These are phyloP conservation scores for Mirounga angustirostris DNA, from an alignment of 2,113 vertebrate species.

Conservation along the genomic window DNA sequence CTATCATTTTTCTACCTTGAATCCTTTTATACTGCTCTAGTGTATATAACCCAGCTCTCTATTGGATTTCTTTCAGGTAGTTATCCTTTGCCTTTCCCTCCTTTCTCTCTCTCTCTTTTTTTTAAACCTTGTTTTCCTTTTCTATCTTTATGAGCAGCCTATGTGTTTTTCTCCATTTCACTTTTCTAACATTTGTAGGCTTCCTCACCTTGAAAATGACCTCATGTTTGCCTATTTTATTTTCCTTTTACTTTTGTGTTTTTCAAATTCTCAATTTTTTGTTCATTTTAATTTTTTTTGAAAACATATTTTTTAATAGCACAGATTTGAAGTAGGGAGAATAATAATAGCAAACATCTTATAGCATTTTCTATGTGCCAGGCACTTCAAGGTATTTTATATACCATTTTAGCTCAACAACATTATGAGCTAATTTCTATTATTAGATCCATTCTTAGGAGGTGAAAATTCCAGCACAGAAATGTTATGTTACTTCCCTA, in stretches of 20 bases:
- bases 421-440: neutral
- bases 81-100: neutral
- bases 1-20: neutral
- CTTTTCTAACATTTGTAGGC: neutral
- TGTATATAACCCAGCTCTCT: neutral
- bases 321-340: neutral
- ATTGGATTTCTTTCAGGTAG: neutral
- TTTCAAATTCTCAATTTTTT: conserved; percentile 8
- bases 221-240: neutral
- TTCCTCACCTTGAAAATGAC: neutral
- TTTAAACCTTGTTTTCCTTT: neutral
- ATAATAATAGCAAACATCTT: neutral
- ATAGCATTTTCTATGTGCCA: neutral
- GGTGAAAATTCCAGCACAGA: neutral
- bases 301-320: neutral
- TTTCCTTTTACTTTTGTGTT: neutral
- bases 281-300: neutral
- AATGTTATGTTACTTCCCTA: neutral
- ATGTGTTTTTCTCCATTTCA: neutral
- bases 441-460: neutral
- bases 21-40: neutral
- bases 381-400: neutral
- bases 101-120: neutral
- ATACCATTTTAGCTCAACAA: neutral
- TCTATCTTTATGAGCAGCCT: neutral